phyloP scores from a whole-genome alignment of 2,797 vertebrate species.

The Atherinosoma microstoma region DNA sequence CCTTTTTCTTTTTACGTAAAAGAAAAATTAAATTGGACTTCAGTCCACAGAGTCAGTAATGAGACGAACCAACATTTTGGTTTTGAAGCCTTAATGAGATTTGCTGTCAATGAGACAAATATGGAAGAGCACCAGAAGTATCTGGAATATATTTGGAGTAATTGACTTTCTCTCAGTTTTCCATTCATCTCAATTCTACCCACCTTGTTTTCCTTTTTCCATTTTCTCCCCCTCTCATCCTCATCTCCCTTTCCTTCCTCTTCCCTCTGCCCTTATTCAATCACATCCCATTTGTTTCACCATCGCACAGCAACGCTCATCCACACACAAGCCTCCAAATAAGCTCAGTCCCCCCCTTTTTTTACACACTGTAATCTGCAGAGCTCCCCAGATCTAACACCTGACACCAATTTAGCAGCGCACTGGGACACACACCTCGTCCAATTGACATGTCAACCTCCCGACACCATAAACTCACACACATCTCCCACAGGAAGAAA shows the following conservation, averaged over 20 bases:
- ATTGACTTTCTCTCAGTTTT: slow-evolving; percentile 10
- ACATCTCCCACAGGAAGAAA: slow-evolving; percentile 42
- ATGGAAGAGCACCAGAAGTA: background rate
- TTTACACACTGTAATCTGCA: slow-evolving; percentile 31
- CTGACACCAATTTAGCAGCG: slow-evolving; percentile 59
- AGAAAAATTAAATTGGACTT: too few species aligned
- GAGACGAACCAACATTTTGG: background rate
- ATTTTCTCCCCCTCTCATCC: slow-evolving; percentile 20
- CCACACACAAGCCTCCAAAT: slow-evolving; percentile 30
- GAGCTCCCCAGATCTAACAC: slow-evolving; percentile 33
- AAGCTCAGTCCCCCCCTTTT: slow-evolving; percentile 17
- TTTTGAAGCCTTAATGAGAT: background rate
- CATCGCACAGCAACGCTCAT: slow-evolving; percentile 24
- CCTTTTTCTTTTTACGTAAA: too few species aligned
- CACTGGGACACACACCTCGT: slow-evolving; percentile 20
- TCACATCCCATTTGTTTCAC: slow-evolving; percentile 74
- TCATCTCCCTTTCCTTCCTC: slow-evolving; percentile 38
- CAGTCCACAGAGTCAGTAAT: background rate
- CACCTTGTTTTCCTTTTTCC: slow-evolving; percentile 22
- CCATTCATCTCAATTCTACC: slow-evolving; percentile 17
- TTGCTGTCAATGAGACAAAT: background rate
- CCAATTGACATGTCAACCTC: slow-evolving; percentile 57
- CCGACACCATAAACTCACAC: slow-evolving; percentile 31
- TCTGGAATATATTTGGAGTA: background rate
- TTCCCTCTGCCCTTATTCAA: slow-evolving; percentile 72